Conservation (phyloP, 92 coral and sea anemone genomes). For the Epizoanthus rinbou region DNA sequence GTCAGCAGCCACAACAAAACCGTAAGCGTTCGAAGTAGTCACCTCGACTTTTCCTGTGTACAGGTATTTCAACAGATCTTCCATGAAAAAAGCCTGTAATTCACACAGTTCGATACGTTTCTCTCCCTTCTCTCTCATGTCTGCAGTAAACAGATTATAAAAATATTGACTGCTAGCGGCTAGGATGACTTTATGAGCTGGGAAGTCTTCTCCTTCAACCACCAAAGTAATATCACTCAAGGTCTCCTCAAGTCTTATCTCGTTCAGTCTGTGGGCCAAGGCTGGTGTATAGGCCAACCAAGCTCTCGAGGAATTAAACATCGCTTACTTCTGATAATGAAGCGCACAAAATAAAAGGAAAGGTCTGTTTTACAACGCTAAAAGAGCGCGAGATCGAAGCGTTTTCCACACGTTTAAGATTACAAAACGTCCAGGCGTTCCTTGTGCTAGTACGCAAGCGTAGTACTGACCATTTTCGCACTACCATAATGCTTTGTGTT, state of each 20-base stretch:
- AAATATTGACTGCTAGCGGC: slow-evolving; percentile 84
- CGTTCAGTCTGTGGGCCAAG: slow-evolving; percentile 56
- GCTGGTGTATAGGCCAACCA: too few species aligned
- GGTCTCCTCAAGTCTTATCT: slow-evolving; percentile 69
- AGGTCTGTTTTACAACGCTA: too few species aligned
- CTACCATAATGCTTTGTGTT: too few species aligned
- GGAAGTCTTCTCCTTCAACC: slow-evolving; percentile 71
- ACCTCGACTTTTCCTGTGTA: slow-evolving; percentile 82
- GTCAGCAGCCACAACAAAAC: slow-evolving; percentile 82
- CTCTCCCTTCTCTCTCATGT: slow-evolving; percentile 71
- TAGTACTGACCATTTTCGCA: too few species aligned
- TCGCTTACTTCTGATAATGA: too few species aligned
- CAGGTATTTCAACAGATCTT: slow-evolving; percentile 75
- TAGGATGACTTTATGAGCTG: slow-evolving; percentile 79
- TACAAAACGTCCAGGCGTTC: too few species aligned
- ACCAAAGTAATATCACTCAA: slow-evolving; percentile 73
- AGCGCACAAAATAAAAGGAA: too few species aligned
- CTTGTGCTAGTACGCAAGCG: too few species aligned
- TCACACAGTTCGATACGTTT: slow-evolving; percentile 50
- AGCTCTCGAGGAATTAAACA: too few species aligned
- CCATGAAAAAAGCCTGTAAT: slow-evolving; percentile 64
- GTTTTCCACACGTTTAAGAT: too few species aligned
- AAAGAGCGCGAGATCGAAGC: too few species aligned
- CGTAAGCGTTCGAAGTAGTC: slow-evolving; percentile 68
- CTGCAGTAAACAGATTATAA: slow-evolving; percentile 78